Base-by-base conservation (phyloP, 2,888 invertebrate genomes). In the Griposia aprilina region DNA sequence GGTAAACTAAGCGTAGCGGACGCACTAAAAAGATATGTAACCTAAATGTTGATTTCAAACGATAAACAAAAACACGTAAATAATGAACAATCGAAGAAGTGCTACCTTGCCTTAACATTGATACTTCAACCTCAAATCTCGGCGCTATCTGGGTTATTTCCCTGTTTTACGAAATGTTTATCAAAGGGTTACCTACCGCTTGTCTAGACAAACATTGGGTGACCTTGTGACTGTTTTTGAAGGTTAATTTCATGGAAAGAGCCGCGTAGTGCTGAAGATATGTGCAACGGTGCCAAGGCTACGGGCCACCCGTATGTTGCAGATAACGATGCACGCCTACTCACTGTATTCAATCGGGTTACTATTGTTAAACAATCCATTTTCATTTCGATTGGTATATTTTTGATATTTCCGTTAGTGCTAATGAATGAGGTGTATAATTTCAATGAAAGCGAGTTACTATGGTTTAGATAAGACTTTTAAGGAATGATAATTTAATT, bases 271-370 rank as follows among this genome's bases (percentile, higher is more conserved):
- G 91, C 91, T 89, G 91, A 91, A 91, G 93, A 93, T 92, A 90
- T 90, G 86, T 81, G 86, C 87, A 96, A 93, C 89, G 91, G 92
- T 93, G 96, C 93, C 96, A 96, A 95, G 96, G 96, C 92, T 88
- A 92, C 88, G 85, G 89, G 86, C 86, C 87, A 92, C 96, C 96
- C 96, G 95, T 95, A 96, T 96, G 90, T 45, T 1, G 66, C 80
- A 86, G 96, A 95, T 95, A 95, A 94, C 93, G 88, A 86, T 85
- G 91, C 93, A 95, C 82, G 91, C 94, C 94, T 94, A 88, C 90
- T 87, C 84, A 87, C 84, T 80, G 81, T 77, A 88, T 86, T 72
- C 36, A 60, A 73, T 72, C 30, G 82, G 84, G 86, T 83, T 86
- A 90, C 89, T 84, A 88, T 85, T 90, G 89, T 85, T 78, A 83